Evolutionary conservation across 2,888 invertebrate genomes (phyloP).

Genomic region (Melanostoma scalare): DNA sequence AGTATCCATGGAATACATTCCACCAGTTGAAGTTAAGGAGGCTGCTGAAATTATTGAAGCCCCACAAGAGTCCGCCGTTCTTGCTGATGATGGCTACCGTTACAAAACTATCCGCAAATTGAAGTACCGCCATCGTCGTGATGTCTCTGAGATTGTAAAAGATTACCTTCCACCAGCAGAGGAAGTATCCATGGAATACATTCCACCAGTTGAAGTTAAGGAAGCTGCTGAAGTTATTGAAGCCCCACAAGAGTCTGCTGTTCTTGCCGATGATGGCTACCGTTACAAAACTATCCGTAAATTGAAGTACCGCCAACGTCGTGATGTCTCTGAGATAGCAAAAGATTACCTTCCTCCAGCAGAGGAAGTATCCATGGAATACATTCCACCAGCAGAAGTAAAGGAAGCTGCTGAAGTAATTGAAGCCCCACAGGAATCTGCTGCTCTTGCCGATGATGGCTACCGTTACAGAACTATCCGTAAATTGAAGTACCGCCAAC

Average conservation of each 20-base stretch:
- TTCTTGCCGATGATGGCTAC: conserved; percentile 76
- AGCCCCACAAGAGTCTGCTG: conserved; percentile 70
- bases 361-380: conserved; percentile 46
- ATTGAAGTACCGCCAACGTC: conserved; percentile 77
- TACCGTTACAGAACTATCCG: conserved; percentile 75
- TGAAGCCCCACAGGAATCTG: conserved; percentile 51
- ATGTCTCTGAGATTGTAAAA: conserved; percentile 32
- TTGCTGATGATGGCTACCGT: conserved; percentile 34
- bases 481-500: conserved; percentile 42
- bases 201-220: conserved; percentile 73
- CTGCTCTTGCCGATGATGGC: conserved; percentile 74
- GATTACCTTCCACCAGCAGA: conserved; percentile 70
- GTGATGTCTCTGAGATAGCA: conserved; percentile 76
- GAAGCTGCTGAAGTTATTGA: conserved; percentile 36
- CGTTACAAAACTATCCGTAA: conserved; percentile 78
- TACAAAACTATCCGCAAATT: conserved; percentile 25
- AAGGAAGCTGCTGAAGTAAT: conserved; percentile 38
- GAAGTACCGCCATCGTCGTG: conserved; percentile 50
- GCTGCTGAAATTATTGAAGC: conserved; percentile 16
- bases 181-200: conserved; percentile 68
- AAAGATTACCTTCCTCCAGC: conserved; percentile 52
- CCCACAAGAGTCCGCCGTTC: conserved; percentile 28
- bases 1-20: not conserved
- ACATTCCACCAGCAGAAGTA: conserved; percentile 9
- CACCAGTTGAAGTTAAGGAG: conserved; percentile 15